Evolutionary conservation across 2,113 vertebrate genomes (phyloP), one percentile per base, ranked within the genome.

Genomic region (Verasper variegatus): DNA sequence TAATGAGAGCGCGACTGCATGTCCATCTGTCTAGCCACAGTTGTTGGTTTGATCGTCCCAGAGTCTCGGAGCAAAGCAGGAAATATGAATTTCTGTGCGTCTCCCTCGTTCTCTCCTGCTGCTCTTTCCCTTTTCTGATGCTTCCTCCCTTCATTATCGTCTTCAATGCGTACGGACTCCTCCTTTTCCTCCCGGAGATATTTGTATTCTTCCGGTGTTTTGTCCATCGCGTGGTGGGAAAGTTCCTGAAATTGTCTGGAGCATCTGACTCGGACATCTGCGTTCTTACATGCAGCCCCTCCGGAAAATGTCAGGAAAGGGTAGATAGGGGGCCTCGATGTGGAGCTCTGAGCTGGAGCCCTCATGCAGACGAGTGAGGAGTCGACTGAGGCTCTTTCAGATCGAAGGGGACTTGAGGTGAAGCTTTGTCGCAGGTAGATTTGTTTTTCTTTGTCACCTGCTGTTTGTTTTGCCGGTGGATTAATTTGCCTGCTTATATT

Each of bases 1-100:
- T 80, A 88, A 88, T 90, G 86, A 82, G 65, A 57, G 17, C 24
- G 45, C 13, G 13, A 47, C 27, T 6, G 47, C 27, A 31, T 10
- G 68, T 83, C 81, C 82, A 85, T 85, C 81, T 86, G 86, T 80
- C 68, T 45, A 9, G 40, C 24, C 75, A 17, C 74, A 75, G 31
- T 85, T 26, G 71, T 68, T 61, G 68, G 70, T 80, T 76, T 72
- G 74, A 84, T 87, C 67, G 55, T 72, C 37, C 4, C 21, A n/a
- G 45, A 72, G 72, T 86, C 60, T 68, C 17, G 26, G 55, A 14
- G 55, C 63, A 52, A 13, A 66, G 58, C 68, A 74, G 65, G 75
- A 78, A 86, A 71, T 72, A 45, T 57, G 61, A 59, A 52, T 52
- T 57, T 82, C 37, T 64, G 26, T 17, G 42, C 21, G 31, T 75